A percentile compares a stretch with the other conserved stretches of the same genome.
phyloP scores from a whole-genome alignment of 2,888 invertebrate species.

The Parnassius orleans region DNA sequence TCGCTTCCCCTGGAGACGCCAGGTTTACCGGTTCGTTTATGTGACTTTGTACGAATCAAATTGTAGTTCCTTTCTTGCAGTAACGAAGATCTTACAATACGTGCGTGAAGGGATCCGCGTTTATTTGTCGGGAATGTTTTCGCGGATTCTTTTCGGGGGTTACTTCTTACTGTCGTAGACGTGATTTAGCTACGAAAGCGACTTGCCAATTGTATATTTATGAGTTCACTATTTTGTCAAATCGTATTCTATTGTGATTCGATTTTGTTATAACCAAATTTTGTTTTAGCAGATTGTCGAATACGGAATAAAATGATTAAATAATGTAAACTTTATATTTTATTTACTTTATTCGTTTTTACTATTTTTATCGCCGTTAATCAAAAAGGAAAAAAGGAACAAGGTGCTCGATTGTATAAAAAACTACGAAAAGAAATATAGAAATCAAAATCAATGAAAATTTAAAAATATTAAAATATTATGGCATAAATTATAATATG shows the following conservation, averaged over 20 bases:
- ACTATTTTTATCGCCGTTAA: no score
- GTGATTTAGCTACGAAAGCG: conserved; percentile 69
- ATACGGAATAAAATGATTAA: conserved; percentile 23
- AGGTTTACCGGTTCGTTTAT: conserved; percentile 74
- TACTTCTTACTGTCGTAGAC: conserved; percentile 53
- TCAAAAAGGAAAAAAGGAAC: no score
- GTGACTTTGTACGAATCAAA: conserved; percentile 69
- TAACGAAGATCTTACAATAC: conserved; percentile 74
- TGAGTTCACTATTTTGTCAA: conserved; percentile 67
- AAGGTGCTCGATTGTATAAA: no score
- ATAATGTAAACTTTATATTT: background rate
- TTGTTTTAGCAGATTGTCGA: conserved; percentile 35
- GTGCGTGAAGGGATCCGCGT: conserved; percentile 65
- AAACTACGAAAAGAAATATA: no score
- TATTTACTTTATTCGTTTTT: no score
- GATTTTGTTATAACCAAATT: conserved; percentile 42
- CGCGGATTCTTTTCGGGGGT: conserved; percentile 57
- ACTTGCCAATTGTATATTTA: conserved; percentile 78
- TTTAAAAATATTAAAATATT: no score
- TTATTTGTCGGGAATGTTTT: conserved; percentile 58
- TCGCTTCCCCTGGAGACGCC: conserved; percentile 51
- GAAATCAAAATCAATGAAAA: no score
- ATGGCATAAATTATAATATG: no score
- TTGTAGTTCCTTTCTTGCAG: conserved; percentile 69
- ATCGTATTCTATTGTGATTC: conserved; percentile 48